These are phyloP conservation scores for Silurus glanis DNA, from an alignment of 2,113 vertebrate species.

Conservation along the genomic window DNA sequence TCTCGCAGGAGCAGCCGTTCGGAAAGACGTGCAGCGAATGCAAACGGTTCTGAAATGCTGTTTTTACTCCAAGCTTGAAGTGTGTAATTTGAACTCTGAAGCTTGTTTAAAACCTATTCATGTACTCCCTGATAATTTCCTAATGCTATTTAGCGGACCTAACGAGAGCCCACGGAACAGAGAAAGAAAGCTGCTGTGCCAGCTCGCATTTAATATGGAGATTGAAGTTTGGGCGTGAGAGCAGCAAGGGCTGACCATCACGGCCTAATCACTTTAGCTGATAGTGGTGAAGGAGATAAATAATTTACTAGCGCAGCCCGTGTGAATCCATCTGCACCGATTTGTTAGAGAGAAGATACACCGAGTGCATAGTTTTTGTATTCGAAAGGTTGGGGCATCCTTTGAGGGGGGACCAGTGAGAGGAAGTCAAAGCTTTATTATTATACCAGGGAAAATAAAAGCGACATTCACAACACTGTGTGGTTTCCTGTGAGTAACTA, in stretches of 20 bases:
- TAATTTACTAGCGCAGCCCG: constrained; percentile 61
- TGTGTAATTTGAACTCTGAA: constrained; percentile 41
- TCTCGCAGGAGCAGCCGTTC: constrained; percentile 65
- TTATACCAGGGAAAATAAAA: background rate
- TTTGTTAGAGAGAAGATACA: background rate
- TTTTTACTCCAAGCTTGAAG: constrained; percentile 27
- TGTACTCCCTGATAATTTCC: constrained; percentile 47
- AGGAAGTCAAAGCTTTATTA: constrained; percentile 25
- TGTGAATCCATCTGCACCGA: background rate
- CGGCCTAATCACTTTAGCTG: constrained; percentile 54
- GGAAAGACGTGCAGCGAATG: constrained; percentile 65
- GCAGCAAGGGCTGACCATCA: constrained; percentile 57
- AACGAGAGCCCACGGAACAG: constrained; percentile 26
- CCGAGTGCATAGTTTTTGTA: background rate
- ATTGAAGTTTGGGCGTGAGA: constrained; percentile 31
- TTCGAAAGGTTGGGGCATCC: background rate
- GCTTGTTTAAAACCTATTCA: constrained; percentile 40
- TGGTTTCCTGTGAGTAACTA: constrained; percentile 6
- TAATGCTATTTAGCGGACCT: constrained; percentile 34
- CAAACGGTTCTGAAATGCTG: constrained; percentile 20
- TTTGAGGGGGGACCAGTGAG: background rate
- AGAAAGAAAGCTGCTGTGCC: background rate
- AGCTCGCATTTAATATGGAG: constrained; percentile 38
- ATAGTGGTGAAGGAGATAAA: constrained; percentile 64
- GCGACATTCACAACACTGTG: constrained; percentile 18